Percentiles rank a stretch among this genome's conserved stretches.
Evolutionary conservation across 2,888 invertebrate species (phyloP).

Genomic region (Lithophane ornitopus): DNA sequence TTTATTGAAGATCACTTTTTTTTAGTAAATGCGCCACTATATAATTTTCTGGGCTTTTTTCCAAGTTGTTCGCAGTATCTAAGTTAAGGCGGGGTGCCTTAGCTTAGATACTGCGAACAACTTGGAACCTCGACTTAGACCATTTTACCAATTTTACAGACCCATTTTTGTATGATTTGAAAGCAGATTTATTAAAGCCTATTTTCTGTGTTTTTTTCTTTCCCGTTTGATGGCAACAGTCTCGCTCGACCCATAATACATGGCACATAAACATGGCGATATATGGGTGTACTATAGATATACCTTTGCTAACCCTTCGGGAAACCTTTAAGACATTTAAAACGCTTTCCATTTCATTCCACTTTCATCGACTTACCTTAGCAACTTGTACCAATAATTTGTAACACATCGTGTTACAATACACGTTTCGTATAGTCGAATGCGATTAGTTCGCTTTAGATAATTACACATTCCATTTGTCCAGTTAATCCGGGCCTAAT

Average conservation of each 20-base stretch:
- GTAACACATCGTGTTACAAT: conserved; percentile 54
- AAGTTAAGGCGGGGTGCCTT: not conserved
- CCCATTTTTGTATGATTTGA: not conserved
- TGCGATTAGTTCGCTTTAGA: conserved; percentile 82
- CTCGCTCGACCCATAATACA: not conserved
- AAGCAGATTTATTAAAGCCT: not conserved
- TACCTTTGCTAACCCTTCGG: not conserved
- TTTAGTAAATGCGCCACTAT: not conserved
- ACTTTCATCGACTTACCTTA: not conserved
- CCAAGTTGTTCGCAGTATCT: not conserved
- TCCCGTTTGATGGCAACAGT: not conserved
- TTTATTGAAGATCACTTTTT: not conserved
- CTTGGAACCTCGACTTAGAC: too few species aligned
- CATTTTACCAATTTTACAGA: not conserved
- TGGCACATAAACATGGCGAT: not conserved
- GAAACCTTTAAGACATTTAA: not conserved
- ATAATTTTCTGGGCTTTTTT: not conserved
- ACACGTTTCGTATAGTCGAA: conserved; percentile 67
- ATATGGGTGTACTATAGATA: not conserved
- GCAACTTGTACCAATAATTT: conserved; percentile 26
- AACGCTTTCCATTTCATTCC: not conserved
- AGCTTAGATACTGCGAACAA: too few species aligned
- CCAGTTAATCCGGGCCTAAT: conserved; percentile 85
- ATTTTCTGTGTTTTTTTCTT: not conserved
- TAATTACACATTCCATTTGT: conserved; percentile 90